Evolutionary conservation across 2,797 vertebrate species (phyloP).

Genomic region (Tragelaphus oryx): DNA sequence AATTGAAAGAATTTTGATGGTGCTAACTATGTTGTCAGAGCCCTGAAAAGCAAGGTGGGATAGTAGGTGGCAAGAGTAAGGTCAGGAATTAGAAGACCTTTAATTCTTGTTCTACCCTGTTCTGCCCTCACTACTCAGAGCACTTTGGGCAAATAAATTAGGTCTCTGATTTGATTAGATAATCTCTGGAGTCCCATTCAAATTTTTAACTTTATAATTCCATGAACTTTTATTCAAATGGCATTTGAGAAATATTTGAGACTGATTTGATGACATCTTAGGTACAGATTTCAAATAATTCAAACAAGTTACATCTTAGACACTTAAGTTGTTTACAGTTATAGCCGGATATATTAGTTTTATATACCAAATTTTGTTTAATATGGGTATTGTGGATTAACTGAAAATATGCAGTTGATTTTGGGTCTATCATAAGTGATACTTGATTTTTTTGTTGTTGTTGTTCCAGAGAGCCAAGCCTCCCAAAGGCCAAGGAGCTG

Average conservation of each 20-base stretch:
- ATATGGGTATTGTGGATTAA: conserved; percentile 2
- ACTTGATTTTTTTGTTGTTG: background rate
- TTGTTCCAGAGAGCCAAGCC: conserved; percentile 79
- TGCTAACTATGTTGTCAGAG: background rate
- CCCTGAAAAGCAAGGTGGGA: background rate
- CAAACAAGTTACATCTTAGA: background rate
- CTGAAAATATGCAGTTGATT: background rate
- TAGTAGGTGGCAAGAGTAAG: background rate
- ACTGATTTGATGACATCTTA: conserved; percentile 5
- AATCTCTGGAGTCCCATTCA: conserved; percentile 1
- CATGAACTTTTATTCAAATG: background rate
- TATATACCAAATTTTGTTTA: conserved; percentile 8
- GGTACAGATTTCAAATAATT: conserved; percentile 17
- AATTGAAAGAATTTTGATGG: conserved; percentile 17
- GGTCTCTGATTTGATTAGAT: conserved; percentile 10
- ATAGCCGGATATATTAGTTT: background rate
- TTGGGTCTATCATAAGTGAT: background rate
- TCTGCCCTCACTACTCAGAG: background rate
- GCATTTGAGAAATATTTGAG: conserved; percentile 26
- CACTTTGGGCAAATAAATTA: background rate
- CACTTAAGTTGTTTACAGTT: background rate
- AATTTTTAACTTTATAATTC: background rate
- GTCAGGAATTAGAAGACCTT: conserved; percentile 16
- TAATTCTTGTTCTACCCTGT: background rate
- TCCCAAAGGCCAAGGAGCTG: conserved; percentile 23